Conservation (phyloP, 2,797 vertebrate species). For the Micromesistius poutassou region DNA sequence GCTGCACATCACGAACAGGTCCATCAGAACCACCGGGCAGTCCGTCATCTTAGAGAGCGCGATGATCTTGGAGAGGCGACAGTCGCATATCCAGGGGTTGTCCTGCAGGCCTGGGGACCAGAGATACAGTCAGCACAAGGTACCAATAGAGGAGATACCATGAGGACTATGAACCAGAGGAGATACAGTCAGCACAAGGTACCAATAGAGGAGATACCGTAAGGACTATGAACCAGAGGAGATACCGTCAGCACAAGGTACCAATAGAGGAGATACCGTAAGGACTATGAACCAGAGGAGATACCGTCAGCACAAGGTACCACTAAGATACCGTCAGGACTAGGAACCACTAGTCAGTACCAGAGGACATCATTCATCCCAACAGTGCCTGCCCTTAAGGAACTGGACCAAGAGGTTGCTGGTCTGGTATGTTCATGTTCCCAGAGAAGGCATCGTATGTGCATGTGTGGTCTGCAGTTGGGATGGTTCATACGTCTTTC, state of each 20-base stretch:
- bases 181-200: not conserved
- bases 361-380: not conserved
- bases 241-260: not conserved
- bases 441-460: too few relatives aligned
- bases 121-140: not conserved
- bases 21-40: conserved; percentile 80
- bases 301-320: conserved; percentile 9
- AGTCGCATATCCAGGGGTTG: conserved; percentile 96
- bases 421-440: too few relatives aligned
- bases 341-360: not conserved
- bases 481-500: too few relatives aligned
- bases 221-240: conserved; percentile 9
- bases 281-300: not conserved
- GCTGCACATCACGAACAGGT: conserved; percentile 81
- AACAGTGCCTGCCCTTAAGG: too few relatives aligned
- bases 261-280: not conserved
- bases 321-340: not conserved
- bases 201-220: not conserved
- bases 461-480: too few relatives aligned
- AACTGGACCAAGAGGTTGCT: too few relatives aligned
- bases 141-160: not conserved
- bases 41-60: conserved; percentile 84
- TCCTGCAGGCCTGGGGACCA: conserved; percentile 86
- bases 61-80: conserved; percentile 90
- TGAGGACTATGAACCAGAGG: not conserved